Conservation (phyloP, 1,140 invertebrate genomes). For the Lepidurus packardi region DNA sequence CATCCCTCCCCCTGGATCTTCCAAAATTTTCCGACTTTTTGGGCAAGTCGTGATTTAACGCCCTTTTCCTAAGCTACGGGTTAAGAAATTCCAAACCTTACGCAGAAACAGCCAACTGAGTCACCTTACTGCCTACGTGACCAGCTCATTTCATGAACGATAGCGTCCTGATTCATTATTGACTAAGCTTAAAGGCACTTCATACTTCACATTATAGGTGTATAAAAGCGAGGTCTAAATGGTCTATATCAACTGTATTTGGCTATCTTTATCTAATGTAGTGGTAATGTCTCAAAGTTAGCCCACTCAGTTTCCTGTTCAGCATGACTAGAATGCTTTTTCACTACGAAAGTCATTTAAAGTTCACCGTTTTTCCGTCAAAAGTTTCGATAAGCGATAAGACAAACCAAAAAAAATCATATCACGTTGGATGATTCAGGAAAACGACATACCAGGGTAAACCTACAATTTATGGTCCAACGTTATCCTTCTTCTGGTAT, state of each 20-base stretch:
- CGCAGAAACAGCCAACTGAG: background rate
- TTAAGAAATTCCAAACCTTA: constrained; percentile 1
- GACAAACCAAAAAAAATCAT: background rate
- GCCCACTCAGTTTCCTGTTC: too few relatives aligned
- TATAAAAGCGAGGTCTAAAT: too few relatives aligned
- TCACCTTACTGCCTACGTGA: background rate
- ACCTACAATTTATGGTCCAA: too few relatives aligned
- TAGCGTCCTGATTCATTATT: background rate
- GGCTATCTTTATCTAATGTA: too few relatives aligned
- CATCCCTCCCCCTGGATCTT: background rate
- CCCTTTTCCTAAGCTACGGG: constrained; percentile 4
- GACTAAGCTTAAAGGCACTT: background rate
- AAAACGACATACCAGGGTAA: background rate
- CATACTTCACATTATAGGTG: background rate
- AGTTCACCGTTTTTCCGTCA: background rate
- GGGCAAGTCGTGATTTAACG: constrained; percentile 6
- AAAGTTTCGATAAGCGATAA: background rate
- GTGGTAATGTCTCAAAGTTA: too few relatives aligned
- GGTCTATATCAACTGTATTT: too few relatives aligned
- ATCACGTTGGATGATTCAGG: background rate
- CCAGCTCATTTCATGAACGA: background rate
- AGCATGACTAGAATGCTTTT: too few relatives aligned
- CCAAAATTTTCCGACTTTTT: background rate
- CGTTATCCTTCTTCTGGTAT: too few relatives aligned
- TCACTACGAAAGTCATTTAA: background rate